These are phyloP conservation scores for Lottia gigantea DNA, from an alignment of 2,888 invertebrate genomes.

Conservation along the genomic window DNA sequence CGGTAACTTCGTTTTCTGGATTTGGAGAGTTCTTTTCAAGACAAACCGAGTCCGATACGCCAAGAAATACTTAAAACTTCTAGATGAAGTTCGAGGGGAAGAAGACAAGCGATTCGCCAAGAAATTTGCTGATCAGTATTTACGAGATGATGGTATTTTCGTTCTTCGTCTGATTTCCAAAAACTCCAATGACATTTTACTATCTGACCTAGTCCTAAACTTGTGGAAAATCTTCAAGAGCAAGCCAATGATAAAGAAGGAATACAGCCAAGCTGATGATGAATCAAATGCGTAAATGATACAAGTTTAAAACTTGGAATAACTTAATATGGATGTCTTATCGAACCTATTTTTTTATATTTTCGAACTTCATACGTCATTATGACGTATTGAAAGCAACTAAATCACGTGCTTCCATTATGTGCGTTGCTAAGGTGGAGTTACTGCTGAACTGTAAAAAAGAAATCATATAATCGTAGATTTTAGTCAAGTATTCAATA, in stretches of 20 bases:
- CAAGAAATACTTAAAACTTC: slow-evolving; percentile 57
- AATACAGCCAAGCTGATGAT: background rate
- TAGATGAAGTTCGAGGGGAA: slow-evolving; percentile 49
- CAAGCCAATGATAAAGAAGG: slow-evolving; percentile 52
- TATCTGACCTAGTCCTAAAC: slow-evolving; percentile 53
- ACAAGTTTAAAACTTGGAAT: background rate
- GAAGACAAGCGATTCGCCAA: slow-evolving; percentile 56
- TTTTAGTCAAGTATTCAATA: no score
- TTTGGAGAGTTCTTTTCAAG: slow-evolving; percentile 51
- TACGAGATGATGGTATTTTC: slow-evolving; percentile 57
- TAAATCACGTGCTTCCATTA: slow-evolving; percentile 7
- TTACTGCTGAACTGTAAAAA: slow-evolving; percentile 7
- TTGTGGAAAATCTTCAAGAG: slow-evolving; percentile 53
- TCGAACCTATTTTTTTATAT: background rate
- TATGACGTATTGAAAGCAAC: background rate
- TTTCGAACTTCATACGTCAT: background rate
- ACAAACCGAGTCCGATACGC: slow-evolving; percentile 50
- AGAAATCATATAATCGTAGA: background rate
- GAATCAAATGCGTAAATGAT: background rate
- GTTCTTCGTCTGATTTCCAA: slow-evolving; percentile 56
- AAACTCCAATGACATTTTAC: slow-evolving; percentile 58
- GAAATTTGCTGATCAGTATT: slow-evolving; percentile 54
- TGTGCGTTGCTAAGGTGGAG: background rate
- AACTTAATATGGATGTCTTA: background rate
- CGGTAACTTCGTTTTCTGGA: slow-evolving; percentile 58